A percentile compares a stretch with the other conserved stretches of the same genome.
phyloP scores from a whole-genome alignment of 2,888 invertebrate genomes.

The Mayetiola destructor region DNA sequence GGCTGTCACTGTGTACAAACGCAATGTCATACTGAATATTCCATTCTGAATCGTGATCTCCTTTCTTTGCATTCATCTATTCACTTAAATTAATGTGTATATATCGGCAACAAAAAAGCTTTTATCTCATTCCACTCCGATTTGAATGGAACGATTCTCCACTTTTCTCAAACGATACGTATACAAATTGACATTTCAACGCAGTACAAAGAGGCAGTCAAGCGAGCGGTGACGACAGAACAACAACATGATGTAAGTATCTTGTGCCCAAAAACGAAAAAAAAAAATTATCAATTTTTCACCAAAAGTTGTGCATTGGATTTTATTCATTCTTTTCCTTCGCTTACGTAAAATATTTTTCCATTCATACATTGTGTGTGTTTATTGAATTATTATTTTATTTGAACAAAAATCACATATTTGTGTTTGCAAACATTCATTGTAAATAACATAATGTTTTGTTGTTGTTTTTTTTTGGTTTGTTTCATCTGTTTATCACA shows the following conservation, averaged over 20 bases:
- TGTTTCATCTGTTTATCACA: not conserved
- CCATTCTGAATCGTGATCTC: not conserved
- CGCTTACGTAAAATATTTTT: too few relatives aligned
- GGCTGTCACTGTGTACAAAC: too few relatives aligned
- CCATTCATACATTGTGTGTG: too few relatives aligned
- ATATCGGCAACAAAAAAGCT: conserved; percentile 8
- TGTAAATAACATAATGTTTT: not conserved
- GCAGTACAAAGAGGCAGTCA: conserved; percentile 8
- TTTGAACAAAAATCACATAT: not conserved
- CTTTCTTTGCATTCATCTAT: too few relatives aligned
- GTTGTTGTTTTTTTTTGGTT: not conserved
- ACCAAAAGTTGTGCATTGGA: too few relatives aligned
- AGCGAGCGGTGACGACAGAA: conserved; percentile 9
- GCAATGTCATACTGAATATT: not conserved
- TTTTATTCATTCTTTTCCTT: too few relatives aligned
- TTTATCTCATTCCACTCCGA: not conserved
- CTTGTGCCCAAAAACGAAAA: not conserved
- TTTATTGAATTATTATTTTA: not conserved
- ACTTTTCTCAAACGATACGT: not conserved
- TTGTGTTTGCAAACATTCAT: not conserved
- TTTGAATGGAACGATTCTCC: not conserved
- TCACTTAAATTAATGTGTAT: conserved; percentile 3
- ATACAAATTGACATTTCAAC: not conserved
- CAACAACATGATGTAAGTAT: conserved; percentile 12
- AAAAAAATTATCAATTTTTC: conserved; percentile 6